phyloP scores from a whole-genome alignment of 2,797 vertebrate species.

The Nasua narica region DNA sequence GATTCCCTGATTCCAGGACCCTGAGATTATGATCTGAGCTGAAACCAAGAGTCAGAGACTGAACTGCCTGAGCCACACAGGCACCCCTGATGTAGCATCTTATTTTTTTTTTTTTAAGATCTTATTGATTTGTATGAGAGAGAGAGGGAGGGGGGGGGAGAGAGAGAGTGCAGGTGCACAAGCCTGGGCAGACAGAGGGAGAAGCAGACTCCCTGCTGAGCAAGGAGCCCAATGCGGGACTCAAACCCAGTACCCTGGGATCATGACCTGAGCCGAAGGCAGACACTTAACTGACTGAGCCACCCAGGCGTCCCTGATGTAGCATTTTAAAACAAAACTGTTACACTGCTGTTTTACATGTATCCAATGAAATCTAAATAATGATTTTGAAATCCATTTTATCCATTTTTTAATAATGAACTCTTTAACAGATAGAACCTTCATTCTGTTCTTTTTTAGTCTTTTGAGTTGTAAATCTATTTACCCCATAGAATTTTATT shows the following conservation, averaged over 20 bases:
- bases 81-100: not conserved
- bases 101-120: not conserved
- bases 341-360: not conserved
- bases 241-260: not conserved
- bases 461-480: not conserved
- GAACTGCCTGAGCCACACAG: not conserved
- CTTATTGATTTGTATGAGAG: not conserved
- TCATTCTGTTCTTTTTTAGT: not conserved
- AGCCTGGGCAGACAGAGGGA: not conserved
- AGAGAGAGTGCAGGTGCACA: no score
- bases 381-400: not conserved
- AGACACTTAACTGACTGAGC: not conserved
- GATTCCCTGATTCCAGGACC: not conserved
- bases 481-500: not conserved
- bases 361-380: not conserved
- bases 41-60: not conserved
- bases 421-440: not conserved
- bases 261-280: not conserved
- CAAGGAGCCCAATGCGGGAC: not conserved
- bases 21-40: not conserved
- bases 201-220: not conserved
- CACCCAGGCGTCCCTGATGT: not conserved
- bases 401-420: not conserved
- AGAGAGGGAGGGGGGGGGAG: no score
- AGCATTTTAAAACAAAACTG: not conserved